Base-by-base conservation (phyloP, 2,888 invertebrate species). In the Heliconius hortense region DNA sequence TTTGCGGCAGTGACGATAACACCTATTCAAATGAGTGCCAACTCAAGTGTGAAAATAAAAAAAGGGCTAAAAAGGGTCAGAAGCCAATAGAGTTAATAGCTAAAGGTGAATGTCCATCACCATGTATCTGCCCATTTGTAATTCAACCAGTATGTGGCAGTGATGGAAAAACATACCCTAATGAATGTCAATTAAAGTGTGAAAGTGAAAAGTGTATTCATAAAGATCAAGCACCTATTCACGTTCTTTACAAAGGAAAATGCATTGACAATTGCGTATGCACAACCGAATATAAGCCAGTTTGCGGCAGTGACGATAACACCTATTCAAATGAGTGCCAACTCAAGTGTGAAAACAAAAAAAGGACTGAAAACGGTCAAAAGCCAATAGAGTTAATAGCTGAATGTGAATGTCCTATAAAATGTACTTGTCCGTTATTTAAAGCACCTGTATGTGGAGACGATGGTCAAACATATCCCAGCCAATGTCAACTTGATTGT, bases 81-180 rank as follows among this genome's bases (percentile, higher is more conserved):
- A 21, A 59, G 4, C 31, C 24, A 35, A 39, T 70, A 60, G 39
- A 70, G 1, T 4, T 26, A 18, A 39, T 39, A 15, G 15, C 56
- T 39, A 59, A 60, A 39, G 18, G 56, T 59, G 56, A 24, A 24
- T 70, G 70, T 59, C 10, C 35, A 31, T 53, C 73, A 13, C 28
- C 66, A 3, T 80, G 80, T 66, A 10, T 72, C 4, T 80, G 80
- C 53, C 67, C 78, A 1, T 31, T 62, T 13, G 21, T 73, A 18
- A 73, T 72, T 64, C 24, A 73, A 28, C 82, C 82, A 15, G 80
- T 85, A 7, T 86, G 85, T 53, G 84, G 81, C 0, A 79, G 73
- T 56, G 83, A 84, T 43, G 82, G 81, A 0, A 79, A 78, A 13
- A 84, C 83, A 2, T 97, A 96, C 87, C 89, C 91, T 76, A 96